phyloP scores from a whole-genome alignment of 2,888 invertebrate species.

The Petrophora chlorosata region DNA sequence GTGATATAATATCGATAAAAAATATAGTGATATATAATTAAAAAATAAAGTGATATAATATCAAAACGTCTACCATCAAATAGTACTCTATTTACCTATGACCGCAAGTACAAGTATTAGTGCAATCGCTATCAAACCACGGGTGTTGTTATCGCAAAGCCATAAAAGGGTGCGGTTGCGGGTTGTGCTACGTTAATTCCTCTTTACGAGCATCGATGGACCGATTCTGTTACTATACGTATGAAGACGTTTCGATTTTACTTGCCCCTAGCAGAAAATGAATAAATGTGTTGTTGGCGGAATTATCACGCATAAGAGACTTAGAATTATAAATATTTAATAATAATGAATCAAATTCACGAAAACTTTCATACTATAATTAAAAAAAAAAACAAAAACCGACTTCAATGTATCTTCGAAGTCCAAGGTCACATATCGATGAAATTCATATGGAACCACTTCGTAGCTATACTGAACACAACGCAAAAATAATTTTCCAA shows the following conservation, averaged over 20 bases:
- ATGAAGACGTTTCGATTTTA: constrained; percentile 30
- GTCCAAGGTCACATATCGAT: too few species aligned
- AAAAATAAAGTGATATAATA: neutral
- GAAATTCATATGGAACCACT: too few species aligned
- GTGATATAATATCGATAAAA: too few species aligned
- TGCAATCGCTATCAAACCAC: constrained; percentile 24
- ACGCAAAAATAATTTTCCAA: too few species aligned
- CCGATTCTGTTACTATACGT: constrained; percentile 42
- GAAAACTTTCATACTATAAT: too few species aligned
- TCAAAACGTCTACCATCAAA: neutral
- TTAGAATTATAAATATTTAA: neutral
- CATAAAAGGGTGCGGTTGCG: constrained; percentile 47
- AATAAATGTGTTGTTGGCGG: neutral
- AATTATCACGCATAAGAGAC: too few species aligned
- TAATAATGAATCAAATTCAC: too few species aligned
- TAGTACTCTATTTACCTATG: neutral
- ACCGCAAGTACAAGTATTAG: constrained; percentile 2
- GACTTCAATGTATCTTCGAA: too few species aligned
- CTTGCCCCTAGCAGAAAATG: constrained; percentile 1
- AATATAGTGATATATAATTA: too few species aligned
- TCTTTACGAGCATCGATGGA: constrained; percentile 57
- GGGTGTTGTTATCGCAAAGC: constrained; percentile 46
- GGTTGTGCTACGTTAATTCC: constrained; percentile 52
- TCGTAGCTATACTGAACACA: too few species aligned
- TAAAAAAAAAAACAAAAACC: too few species aligned